phyloP scores from a whole-genome alignment of 1,140 invertebrate genomes.

The Cataglyphis hispanica region DNA sequence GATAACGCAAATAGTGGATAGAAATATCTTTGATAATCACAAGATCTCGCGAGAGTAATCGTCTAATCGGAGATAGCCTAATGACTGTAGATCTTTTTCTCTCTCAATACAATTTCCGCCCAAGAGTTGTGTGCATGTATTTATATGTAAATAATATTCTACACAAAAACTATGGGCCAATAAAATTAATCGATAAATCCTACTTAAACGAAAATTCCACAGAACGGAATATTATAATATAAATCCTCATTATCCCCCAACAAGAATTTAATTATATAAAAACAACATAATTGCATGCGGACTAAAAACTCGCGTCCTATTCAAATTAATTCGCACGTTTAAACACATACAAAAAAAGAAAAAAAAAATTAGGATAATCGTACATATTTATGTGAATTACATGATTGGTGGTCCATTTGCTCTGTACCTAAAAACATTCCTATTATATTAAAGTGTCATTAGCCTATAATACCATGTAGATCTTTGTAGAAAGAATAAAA shows the following conservation, averaged over 20 bases:
- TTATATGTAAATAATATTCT: conserved; percentile 81
- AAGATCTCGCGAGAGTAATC: background rate
- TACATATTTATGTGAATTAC: conserved; percentile 67
- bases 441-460: conserved; percentile 79
- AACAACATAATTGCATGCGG: conserved; percentile 12
- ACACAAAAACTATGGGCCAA: conserved; percentile 68
- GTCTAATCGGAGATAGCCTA: conserved; percentile 66
- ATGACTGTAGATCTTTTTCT: conserved; percentile 58
- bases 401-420: conserved; percentile 59
- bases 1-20: conserved; percentile 9
- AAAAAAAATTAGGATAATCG: conserved; percentile 57
- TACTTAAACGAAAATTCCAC: conserved; percentile 21
- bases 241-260: background rate
- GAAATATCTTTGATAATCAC: conserved; percentile 40
- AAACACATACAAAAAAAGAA: conserved; percentile 48
- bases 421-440: conserved; percentile 78
- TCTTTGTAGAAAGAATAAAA: conserved; percentile 80
- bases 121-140: conserved; percentile 71
- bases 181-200: conserved; percentile 50
- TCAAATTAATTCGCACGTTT: conserved; percentile 62
- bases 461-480: conserved; percentile 75
- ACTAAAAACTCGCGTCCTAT: conserved; percentile 46
- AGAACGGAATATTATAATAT: background rate
- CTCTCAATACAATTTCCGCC: conserved; percentile 20
- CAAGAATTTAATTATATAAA: conserved; percentile 12